phyloP scores from a whole-genome alignment of 2,888 invertebrate species.

The Ochropleura plecta region DNA sequence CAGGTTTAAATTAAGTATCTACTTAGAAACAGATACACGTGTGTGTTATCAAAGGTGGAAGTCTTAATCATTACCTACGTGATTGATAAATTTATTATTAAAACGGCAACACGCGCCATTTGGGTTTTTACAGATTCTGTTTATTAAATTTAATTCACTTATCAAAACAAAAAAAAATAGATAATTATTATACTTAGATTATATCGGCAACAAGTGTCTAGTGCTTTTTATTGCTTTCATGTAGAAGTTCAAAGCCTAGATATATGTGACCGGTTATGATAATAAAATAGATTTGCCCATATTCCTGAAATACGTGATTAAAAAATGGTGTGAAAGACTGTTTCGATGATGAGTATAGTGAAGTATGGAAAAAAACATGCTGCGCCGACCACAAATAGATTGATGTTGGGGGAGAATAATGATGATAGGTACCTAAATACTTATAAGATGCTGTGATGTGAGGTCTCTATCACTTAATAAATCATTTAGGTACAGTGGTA shows the following conservation, averaged over 20 bases:
- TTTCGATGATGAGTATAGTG: neutral
- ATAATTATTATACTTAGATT: slow-evolving; percentile 1
- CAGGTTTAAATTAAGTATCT: neutral
- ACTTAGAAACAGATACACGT: slow-evolving; percentile 1
- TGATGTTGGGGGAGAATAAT: no score
- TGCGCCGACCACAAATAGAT: no score
- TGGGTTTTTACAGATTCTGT: slow-evolving; percentile 19
- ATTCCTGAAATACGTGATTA: neutral
- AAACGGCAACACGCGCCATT: neutral
- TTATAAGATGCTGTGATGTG: no score
- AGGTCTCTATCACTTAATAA: no score
- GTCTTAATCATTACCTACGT: slow-evolving; percentile 14
- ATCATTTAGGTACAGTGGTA: no score
- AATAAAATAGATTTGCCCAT: neutral
- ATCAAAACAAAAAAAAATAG: neutral
- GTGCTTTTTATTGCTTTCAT: neutral
- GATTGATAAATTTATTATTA: slow-evolving; percentile 21
- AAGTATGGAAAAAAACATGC: neutral
- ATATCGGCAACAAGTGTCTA: neutral
- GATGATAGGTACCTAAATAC: no score
- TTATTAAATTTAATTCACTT: neutral
- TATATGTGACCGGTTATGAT: neutral
- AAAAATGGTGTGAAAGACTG: neutral
- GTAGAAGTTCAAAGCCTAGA: neutral
- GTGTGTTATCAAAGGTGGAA: slow-evolving; percentile 5